phyloP scores from a whole-genome alignment of 2,113 vertebrate species.

The Spheniscus mendiculus region DNA sequence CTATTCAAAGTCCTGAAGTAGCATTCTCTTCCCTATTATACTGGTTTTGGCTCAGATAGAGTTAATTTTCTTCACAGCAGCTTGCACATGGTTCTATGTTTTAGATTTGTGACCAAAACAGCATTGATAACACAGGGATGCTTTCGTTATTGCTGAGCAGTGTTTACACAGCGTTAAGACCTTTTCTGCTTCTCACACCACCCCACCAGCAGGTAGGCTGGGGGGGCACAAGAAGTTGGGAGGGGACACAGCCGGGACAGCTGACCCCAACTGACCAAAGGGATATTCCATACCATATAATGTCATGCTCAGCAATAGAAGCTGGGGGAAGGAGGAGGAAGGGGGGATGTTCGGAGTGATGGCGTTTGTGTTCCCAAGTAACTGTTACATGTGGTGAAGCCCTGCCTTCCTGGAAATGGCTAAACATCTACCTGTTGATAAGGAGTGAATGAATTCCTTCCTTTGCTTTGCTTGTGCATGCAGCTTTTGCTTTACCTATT shows the following conservation, averaged over 20 bases:
- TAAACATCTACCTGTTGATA: neutral
- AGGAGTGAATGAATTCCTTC: neutral
- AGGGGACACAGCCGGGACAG: neutral
- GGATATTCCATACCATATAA: neutral
- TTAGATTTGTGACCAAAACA: neutral
- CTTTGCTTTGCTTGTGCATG: neutral
- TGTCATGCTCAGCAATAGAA: neutral
- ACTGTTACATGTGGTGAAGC: accelerated
- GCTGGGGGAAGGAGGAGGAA: neutral
- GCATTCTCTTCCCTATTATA: neutral
- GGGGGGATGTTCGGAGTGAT: accelerated
- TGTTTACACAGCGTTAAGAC: neutral
- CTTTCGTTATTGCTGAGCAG: neutral
- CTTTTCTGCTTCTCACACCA: neutral
- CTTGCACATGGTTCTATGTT: accelerated
- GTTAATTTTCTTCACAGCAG: neutral
- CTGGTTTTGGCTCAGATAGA: neutral
- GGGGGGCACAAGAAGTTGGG: neutral
- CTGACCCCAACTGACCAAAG: neutral
- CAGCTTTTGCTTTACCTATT: neutral
- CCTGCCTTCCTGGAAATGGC: neutral
- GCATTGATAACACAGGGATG: accelerated
- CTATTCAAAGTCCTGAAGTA: neutral
- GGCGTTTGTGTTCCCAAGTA: neutral
- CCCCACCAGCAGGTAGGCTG: accelerated